These are phyloP conservation scores for Tubulanus polymorphus DNA, from an alignment of 2,888 invertebrate genomes.

Conservation along the genomic window DNA sequence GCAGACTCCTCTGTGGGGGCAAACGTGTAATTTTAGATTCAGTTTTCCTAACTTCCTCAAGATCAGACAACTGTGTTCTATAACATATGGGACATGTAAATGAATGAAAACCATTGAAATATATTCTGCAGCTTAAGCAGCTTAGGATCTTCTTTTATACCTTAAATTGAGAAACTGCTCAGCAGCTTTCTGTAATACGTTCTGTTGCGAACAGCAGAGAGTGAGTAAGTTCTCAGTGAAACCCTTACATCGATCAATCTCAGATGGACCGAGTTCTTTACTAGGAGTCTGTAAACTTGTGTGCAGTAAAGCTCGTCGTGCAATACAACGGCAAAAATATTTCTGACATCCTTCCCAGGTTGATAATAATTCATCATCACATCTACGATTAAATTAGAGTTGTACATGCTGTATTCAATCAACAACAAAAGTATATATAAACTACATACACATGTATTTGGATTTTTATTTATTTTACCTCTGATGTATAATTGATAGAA, in stretches of 20 bases:
- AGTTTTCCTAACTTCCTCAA: constrained; percentile 9
- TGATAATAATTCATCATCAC: constrained; percentile 16
- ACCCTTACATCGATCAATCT: constrained; percentile 81
- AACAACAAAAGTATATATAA: constrained; percentile 3
- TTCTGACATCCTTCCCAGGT: constrained; percentile 66
- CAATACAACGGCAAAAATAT: constrained; percentile 70
- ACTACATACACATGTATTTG: no score
- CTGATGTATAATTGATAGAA: no score
- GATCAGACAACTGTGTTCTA: constrained; percentile 17
- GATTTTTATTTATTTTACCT: no score
- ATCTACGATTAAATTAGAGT: constrained; percentile 9
- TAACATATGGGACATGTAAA: constrained; percentile 3
- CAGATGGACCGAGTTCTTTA: constrained; percentile 72
- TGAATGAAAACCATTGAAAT: neutral
- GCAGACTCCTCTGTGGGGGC: constrained; percentile 23
- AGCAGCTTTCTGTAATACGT: constrained; percentile 4
- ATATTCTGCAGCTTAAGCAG: neutral
- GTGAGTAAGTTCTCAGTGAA: constrained; percentile 73
- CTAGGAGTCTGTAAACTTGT: constrained; percentile 63
- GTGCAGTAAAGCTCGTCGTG: constrained; percentile 65
- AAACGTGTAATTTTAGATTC: constrained; percentile 11
- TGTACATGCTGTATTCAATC: neutral
- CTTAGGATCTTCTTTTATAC: constrained; percentile 9
- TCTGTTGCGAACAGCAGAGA: constrained; percentile 15
- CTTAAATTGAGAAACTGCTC: constrained; percentile 16